phyloP scores from a whole-genome alignment of 2,113 vertebrate species.

The Hymenochirus boettgeri region DNA sequence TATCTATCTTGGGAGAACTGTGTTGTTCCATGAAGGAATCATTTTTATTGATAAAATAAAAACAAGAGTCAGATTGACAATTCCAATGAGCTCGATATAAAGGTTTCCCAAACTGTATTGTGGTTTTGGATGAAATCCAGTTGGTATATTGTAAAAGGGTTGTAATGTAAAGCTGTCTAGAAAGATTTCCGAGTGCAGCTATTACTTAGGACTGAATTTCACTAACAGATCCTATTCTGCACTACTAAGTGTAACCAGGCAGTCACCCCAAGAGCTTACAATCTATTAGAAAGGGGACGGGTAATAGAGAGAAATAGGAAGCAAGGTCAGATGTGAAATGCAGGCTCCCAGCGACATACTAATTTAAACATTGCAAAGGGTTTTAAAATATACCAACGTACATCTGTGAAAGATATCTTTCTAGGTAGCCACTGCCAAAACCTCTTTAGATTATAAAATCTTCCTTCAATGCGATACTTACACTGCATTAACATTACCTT shows the following conservation, averaged over 20 bases:
- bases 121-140: slow-evolving; percentile 32
- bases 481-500: slow-evolving; percentile 14
- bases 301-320: too few relatives aligned
- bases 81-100: slow-evolving; percentile 22
- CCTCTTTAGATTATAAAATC: slow-evolving; percentile 17
- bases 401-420: background rate
- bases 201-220: too few relatives aligned
- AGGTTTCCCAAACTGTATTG: slow-evolving; percentile 26
- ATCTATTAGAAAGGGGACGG: too few relatives aligned
- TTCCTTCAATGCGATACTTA: slow-evolving; percentile 8
- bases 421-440: background rate
- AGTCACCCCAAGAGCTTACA: too few relatives aligned
- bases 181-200: too few relatives aligned
- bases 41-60: slow-evolving; percentile 35
- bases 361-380: too few relatives aligned
- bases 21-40: slow-evolving; percentile 21
- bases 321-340: too few relatives aligned
- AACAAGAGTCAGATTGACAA: slow-evolving; percentile 21
- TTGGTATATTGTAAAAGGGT: slow-evolving; percentile 17
- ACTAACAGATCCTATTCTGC: too few relatives aligned
- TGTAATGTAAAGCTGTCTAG: slow-evolving; percentile 36
- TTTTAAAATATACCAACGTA: too few relatives aligned
- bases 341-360: too few relatives aligned
- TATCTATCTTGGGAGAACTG: slow-evolving; percentile 9
- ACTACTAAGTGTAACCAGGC: too few relatives aligned